Evolutionary conservation across 2,797 vertebrate genomes (phyloP), one percentile per base, ranked within the genome.

Genomic region (Leptodactylus fallax): DNA sequence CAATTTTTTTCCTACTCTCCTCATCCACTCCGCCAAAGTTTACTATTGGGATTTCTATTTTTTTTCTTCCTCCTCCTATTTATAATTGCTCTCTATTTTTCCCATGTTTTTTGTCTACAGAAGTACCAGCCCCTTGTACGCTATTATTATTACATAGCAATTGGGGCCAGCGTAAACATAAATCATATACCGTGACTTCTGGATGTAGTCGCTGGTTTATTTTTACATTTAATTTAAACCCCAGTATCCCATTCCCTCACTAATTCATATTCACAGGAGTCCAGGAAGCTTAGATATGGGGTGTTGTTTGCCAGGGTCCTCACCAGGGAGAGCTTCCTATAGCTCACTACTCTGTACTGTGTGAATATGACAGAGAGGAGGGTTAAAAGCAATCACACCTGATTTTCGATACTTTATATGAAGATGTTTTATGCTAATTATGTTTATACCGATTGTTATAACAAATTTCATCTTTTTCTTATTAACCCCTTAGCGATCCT

Each of bases 1-100:
- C 88, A 81, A 19, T 87, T 92, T 93, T n/a, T 89, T 82, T 77
- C 84, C 74, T 86, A 72, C 21, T 82, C 79, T 86, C 84, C 85
- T 89, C 69, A 85, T 89, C 83, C 84, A 58, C 79, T 81, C 85
- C n/a, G 85, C 85, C 84, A 86, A 86, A 47, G 47, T 89, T 89
- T 79, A 56, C 85, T 71, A 79, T 83, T n/a, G 84, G 85, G 88
- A 89, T 83, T 86, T 86, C 36, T 71, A 12, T 88, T 45, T 85
- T 53, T 85, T 69, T 85, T 47, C 27, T 36, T 19, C n/a, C 56
- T 71, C 71, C 79, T 83, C 36, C 85, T 74, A 71, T 69, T 86
- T 86, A 86, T 81, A 74, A 86, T 86, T 65, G 69, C 72, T 27
- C 72, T 81, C 65, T 88, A 88, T 88, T 84, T 60, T 61, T 79